Evolutionary conservation across 2,888 invertebrate genomes (phyloP), one percentile per base, ranked within the genome.

Genomic region (Petrophora chlorosata): DNA sequence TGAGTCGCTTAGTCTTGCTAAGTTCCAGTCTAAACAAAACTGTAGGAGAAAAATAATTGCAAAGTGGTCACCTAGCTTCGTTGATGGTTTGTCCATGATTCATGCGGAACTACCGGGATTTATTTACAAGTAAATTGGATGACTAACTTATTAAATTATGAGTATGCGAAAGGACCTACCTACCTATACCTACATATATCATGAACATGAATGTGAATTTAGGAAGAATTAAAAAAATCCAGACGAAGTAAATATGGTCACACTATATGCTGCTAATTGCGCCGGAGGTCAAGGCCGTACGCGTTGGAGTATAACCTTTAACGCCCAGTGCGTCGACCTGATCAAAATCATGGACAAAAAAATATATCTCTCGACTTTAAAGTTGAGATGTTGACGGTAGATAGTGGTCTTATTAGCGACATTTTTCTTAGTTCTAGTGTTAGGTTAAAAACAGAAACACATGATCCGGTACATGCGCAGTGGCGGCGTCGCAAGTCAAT

Each of bases 401-500:
- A 35, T 39, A 25, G 46, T 44, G n/a, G 13, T 59, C 64, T 67
- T 76, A 68, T 70, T 65, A 67, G 64, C 62, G 60, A 66, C 68
- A 69, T 67, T 73, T 70, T 75, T 67, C 64, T 69, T 67, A n/a
- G n/a, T n/a, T n/a, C 58, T 61, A 67, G 69, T 70, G 70, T 73
- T 74, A 68, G 76, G 76, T 78, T 80, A 81, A 85, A 84, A 86
- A 85, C 85, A 85, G 85, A 82, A 84, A 85, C 86, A 86, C 84
- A 84, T 85, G 85, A 81, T 80, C 76, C 73, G 74, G 82, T 77
- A 78, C 85, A 87, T 88, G 90, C 90, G 88, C 89, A 85, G 64
- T 83, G 76, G 68, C 73, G 82, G 69, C 81, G 76, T 57, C 78
- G 82, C 87, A 79, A 89, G 90, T 90, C 90, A 89, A 87, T 91